Conservation (phyloP, 2,888 invertebrate genomes). For the Aleiodes leptofemur region DNA sequence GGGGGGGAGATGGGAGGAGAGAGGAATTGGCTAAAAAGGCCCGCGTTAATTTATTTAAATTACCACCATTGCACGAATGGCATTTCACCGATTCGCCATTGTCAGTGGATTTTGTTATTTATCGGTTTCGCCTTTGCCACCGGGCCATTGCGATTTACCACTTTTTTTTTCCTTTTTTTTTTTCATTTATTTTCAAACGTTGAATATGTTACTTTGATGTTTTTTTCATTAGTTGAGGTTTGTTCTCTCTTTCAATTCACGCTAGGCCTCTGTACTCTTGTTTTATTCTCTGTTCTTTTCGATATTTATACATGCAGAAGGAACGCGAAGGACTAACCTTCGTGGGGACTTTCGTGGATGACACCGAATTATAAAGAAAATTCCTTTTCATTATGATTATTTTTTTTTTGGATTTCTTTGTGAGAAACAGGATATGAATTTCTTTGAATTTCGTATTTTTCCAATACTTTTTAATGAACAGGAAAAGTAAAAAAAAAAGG, state of each 20-base stretch:
- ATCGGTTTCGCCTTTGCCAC: constrained; percentile 57
- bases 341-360: constrained; percentile 34
- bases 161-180: constrained; percentile 11
- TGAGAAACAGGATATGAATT: constrained; percentile 30
- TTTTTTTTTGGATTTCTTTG: neutral
- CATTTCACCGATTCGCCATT: constrained; percentile 63
- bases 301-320: constrained; percentile 42
- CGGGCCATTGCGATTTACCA: constrained; percentile 42
- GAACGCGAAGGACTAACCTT: constrained; percentile 48
- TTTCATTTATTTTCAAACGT: neutral
- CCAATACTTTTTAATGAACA: too few relatives aligned
- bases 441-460: too few relatives aligned
- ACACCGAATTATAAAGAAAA: constrained; percentile 38
- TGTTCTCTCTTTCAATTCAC: constrained; percentile 31
- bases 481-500: too few relatives aligned
- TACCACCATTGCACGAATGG: constrained; percentile 63
- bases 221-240: constrained; percentile 29
- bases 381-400: constrained; percentile 23
- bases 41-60: constrained; percentile 71
- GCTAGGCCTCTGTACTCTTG: constrained; percentile 24
- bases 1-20: neutral
- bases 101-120: constrained; percentile 68
- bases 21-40: constrained; percentile 44
- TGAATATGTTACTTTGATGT: constrained; percentile 8
- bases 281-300: constrained; percentile 15